These are phyloP conservation scores for Colossoma macropomum DNA, from an alignment of 2,113 vertebrate genomes.

Conservation along the genomic window DNA sequence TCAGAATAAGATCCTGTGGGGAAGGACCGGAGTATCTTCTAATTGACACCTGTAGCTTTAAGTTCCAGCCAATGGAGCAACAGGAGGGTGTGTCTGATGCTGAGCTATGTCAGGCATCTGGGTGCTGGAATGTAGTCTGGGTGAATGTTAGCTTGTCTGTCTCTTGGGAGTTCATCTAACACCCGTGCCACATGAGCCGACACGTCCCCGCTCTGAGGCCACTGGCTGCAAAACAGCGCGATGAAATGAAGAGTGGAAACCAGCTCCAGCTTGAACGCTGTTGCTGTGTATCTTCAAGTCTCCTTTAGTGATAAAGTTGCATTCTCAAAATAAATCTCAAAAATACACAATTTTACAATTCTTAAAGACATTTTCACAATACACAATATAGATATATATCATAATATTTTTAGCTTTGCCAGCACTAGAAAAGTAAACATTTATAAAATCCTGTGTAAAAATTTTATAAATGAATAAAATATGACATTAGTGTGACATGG, in stretches of 20 bases:
- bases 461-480: no score
- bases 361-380: no score
- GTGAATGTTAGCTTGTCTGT: conserved; percentile 57
- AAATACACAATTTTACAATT: no score
- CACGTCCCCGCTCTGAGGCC: conserved; percentile 31
- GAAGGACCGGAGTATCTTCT: not conserved
- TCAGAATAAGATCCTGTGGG: not conserved
- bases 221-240: not conserved
- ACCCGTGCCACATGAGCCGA: conserved; percentile 48
- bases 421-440: no score
- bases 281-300: no score
- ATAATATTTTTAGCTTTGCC: no score
- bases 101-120: conserved; percentile 58
- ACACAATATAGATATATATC: no score
- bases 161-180: conserved; percentile 55
- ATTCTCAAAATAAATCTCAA: no score
- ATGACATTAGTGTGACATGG: no score
- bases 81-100: conserved; percentile 36
- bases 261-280: not conserved
- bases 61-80: conserved; percentile 38
- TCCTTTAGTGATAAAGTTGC: not conserved
- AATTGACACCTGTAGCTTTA: not conserved
- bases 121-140: conserved; percentile 68
- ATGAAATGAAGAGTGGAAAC: conserved; percentile 9
- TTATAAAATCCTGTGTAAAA: no score